Percentiles rank a stretch among this genome's conserved stretches.
These are phyloP conservation scores for Pterocles gutturalis DNA, from an alignment of 2,113 vertebrate species.

Conservation along the genomic window DNA sequence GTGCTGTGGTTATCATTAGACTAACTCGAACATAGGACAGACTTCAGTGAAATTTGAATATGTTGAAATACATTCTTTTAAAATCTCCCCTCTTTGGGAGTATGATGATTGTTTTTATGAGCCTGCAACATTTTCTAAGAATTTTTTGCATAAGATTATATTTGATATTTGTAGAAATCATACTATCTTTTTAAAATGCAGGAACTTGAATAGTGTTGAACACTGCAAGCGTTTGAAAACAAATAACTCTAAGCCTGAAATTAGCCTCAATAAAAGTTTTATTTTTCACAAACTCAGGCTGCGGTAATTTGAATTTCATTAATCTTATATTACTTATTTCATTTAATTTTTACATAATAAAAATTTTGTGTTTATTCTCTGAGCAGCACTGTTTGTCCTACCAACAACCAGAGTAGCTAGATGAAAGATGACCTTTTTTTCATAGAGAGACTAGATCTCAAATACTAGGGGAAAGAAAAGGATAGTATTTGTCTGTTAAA, in stretches of 20 bases:
- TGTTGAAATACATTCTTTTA: neutral
- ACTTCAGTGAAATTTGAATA: neutral
- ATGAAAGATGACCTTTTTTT: neutral
- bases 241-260: neutral
- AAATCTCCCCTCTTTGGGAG: neutral
- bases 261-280: neutral
- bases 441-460: neutral
- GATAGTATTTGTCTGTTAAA: neutral
- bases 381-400: neutral
- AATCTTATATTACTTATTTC: neutral
- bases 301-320: neutral
- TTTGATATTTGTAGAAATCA: neutral
- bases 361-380: neutral
- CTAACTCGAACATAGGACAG: neutral
- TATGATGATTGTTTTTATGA: neutral
- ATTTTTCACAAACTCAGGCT: neutral
- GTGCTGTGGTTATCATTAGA: neutral
- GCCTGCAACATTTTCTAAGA: neutral
- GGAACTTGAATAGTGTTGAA: neutral
- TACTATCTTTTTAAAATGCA: neutral
- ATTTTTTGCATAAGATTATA: neutral
- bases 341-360: neutral
- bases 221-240: neutral
- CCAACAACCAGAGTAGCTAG: neutral
- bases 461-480: neutral